Conservation (phyloP, 2,113 vertebrate genomes). For the Progne subis region DNA sequence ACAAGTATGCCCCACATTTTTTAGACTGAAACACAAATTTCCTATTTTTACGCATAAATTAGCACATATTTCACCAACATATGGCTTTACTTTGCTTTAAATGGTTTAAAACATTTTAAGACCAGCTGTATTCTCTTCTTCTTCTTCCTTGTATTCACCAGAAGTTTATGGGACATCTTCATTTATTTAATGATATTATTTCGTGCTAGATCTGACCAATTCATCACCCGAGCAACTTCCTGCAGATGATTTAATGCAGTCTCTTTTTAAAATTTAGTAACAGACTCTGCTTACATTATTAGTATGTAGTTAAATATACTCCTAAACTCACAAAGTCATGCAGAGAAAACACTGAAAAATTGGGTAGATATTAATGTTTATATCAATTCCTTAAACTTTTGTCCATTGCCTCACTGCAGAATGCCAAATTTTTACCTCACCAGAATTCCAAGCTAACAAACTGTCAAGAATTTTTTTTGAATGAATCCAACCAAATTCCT, state of each 20-base stretch:
- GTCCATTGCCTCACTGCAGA: neutral
- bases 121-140: neutral
- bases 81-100: neutral
- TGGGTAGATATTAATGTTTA: neutral
- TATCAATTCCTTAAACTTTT: neutral
- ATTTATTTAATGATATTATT: neutral
- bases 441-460: neutral
- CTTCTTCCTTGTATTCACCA: neutral
- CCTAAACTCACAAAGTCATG: neutral
- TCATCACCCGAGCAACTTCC: neutral
- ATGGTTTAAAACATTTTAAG: neutral
- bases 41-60: neutral
- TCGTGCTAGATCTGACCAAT: neutral
- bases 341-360: neutral
- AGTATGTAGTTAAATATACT: neutral
- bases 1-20: neutral
- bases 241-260: neutral
- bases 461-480: neutral
- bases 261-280: neutral
- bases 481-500: neutral
- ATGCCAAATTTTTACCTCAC: neutral
- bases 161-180: neutral
- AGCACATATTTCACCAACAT: neutral
- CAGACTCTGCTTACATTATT: neutral
- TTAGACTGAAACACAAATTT: neutral